phyloP scores from a whole-genome alignment of 2,888 invertebrate species.

The Opisthograptis luteolata region DNA sequence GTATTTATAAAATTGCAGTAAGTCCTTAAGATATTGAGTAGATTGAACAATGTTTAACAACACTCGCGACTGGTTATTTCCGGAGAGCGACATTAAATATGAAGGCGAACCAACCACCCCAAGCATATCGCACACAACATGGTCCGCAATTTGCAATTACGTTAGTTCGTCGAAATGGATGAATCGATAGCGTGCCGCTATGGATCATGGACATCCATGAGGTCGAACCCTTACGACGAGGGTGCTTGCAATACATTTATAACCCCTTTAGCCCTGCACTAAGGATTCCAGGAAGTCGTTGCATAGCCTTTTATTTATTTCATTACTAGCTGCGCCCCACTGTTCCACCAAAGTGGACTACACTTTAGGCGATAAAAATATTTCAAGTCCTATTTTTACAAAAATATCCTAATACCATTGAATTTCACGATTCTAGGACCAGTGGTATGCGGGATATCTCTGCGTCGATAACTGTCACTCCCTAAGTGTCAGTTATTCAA shows the following conservation, averaged over 20 bases:
- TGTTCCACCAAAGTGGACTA: too few species aligned
- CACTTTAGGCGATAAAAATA: too few species aligned
- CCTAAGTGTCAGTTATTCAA: too few species aligned
- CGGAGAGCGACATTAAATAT: slow-evolving; percentile 42
- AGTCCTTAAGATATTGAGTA: slow-evolving; percentile 1
- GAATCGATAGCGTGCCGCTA: slow-evolving; percentile 82
- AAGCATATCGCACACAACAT: slow-evolving; percentile 30
- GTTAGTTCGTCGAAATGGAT: slow-evolving; percentile 63
- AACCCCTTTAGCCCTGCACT: slow-evolving; percentile 63
- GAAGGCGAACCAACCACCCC: slow-evolving; percentile 22
- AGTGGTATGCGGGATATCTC: too few species aligned
- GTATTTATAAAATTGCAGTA: slow-evolving; percentile 15
- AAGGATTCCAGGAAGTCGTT: slow-evolving; percentile 57
- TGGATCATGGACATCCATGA: slow-evolving; percentile 70
- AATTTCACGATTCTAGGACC: too few species aligned
- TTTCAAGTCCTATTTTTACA: too few species aligned
- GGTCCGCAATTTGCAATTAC: slow-evolving; percentile 69
- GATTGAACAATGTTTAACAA: slow-evolving; percentile 12
- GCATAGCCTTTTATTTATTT: slow-evolving; percentile 47
- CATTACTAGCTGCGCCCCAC: too few species aligned
- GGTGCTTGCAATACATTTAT: slow-evolving; percentile 72
- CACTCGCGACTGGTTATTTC: slow-evolving; percentile 32
- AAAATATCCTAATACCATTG: too few species aligned
- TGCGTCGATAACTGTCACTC: too few species aligned
- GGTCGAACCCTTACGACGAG: slow-evolving; percentile 74